These are phyloP conservation scores for Cebus imitator DNA, from an alignment of 2,113 vertebrate species.

Conservation along the genomic window DNA sequence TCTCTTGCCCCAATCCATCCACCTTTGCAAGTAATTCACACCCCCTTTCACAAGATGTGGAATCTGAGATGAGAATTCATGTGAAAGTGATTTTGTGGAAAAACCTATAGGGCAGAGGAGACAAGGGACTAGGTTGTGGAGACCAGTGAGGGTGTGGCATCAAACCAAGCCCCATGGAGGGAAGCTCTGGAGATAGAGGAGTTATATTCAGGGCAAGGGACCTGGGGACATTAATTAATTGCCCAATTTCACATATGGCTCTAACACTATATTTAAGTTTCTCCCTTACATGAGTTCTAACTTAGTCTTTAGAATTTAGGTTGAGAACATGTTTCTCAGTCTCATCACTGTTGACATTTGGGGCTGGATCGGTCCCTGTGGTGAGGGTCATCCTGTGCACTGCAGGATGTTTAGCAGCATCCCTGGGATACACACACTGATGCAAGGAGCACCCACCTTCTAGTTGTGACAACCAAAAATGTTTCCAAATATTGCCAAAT, in stretches of 20 bases:
- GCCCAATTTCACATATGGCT: background rate
- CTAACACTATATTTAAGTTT: background rate
- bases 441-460: background rate
- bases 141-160: background rate
- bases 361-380: background rate
- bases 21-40: background rate
- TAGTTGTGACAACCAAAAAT: background rate
- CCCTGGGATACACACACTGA: background rate
- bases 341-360: background rate
- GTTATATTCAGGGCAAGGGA: background rate
- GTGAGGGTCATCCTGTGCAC: background rate
- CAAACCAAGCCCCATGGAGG: background rate
- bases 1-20: background rate
- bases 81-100: background rate
- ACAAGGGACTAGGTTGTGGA: background rate
- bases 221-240: background rate
- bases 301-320: background rate
- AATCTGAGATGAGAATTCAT: background rate
- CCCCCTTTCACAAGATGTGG: background rate
- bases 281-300: background rate
- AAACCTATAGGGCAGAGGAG: background rate
- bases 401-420: background rate
- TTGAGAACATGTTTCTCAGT: background rate
- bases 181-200: background rate
- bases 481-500: background rate